Base-by-base conservation (phyloP, 2,888 invertebrate genomes). In the Myathropa florea region DNA sequence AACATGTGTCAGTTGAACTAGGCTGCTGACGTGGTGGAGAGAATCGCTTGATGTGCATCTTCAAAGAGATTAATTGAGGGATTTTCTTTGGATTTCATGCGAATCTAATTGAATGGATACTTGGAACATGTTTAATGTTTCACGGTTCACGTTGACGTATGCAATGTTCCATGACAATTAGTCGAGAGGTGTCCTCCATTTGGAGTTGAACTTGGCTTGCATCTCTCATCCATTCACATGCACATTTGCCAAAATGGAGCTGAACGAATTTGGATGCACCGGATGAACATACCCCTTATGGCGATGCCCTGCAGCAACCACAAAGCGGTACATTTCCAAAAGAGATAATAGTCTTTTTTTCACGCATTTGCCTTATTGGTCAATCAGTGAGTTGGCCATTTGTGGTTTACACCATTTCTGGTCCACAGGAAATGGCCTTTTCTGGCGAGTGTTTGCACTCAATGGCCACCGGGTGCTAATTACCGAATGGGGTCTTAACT, bases 1-100 rank as follows among this genome's bases (percentile, higher is more conserved):
- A 24, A 72, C 28, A 72, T 65, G 71, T 67, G 61, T 46, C 64
- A 33, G 21, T 9, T 30, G 73, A 64, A 59, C 18, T 60, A 28
- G 71, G 57, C 14, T 75, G 28, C 7, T 30, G 28, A 33, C 10
- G n/a, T 30, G 18, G 1, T 30, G 33, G 33, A 21, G 30, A 0
- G 18, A 39, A 7, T 24, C 64, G 28, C 65, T 57, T 75, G 64
- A 64, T 73, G 39, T 28, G 55, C 9, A 39, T 57, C 64, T 57
- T 57, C 39, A 75, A 65, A 59, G 65, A 55, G 57, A 28, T 59
- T 33, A 33, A 28, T 63, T 28, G 33, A 4, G 28, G 30, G 3
- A 30, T 21, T 63, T 63, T 18, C 61, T 30, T 2, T 12, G 33
- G 21, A 63, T 10, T 33, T 21, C 30, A 28, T 23, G 33, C 61